phyloP scores from a whole-genome alignment of 2,797 vertebrate genomes.

The Microctenopoma stevenorrisi region DNA sequence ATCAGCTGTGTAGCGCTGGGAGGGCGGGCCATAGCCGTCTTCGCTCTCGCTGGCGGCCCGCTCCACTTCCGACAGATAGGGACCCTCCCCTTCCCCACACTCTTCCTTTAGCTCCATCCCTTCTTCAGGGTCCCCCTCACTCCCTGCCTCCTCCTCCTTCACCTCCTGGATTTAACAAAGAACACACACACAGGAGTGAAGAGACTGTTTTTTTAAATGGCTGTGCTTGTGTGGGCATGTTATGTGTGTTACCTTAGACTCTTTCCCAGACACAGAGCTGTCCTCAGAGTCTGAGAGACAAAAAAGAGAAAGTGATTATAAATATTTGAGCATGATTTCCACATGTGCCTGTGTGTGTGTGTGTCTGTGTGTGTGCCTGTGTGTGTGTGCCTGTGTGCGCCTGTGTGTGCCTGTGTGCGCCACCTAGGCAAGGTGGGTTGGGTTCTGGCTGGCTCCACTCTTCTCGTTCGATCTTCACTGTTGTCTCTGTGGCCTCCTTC shows the following conservation, averaged over 20 bases:
- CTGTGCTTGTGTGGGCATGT: neutral
- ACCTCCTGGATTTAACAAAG: conserved; percentile 82
- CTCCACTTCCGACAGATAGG: conserved; percentile 96
- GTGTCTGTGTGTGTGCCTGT: too few relatives aligned
- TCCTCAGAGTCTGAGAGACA: conserved; percentile 82
- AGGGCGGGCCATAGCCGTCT: conserved; percentile 95
- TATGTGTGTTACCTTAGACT: conserved; percentile 78
- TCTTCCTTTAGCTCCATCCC: conserved; percentile 96
- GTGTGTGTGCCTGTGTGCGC: neutral
- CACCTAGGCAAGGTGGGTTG: conserved; percentile 80
- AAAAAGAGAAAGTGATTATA: conserved; percentile 1
- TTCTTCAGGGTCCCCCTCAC: conserved; percentile 87
- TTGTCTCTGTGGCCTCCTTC: conserved; percentile 64
- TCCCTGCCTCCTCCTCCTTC: conserved; percentile 95
- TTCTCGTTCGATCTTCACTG: conserved; percentile 81
- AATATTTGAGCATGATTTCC: neutral
- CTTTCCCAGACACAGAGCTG: conserved; percentile 85
- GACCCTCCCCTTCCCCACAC: conserved; percentile 90
- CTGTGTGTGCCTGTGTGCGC: neutral
- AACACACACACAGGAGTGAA: neutral
- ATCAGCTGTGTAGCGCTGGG: conserved; percentile 94
- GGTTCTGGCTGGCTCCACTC: conserved; percentile 83
- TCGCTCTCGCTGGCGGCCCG: conserved; percentile 97
- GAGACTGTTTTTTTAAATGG: neutral
- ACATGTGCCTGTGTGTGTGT: neutral